These are phyloP conservation scores for Lathamus discolor DNA, from an alignment of 2,113 vertebrate genomes.

Conservation along the genomic window DNA sequence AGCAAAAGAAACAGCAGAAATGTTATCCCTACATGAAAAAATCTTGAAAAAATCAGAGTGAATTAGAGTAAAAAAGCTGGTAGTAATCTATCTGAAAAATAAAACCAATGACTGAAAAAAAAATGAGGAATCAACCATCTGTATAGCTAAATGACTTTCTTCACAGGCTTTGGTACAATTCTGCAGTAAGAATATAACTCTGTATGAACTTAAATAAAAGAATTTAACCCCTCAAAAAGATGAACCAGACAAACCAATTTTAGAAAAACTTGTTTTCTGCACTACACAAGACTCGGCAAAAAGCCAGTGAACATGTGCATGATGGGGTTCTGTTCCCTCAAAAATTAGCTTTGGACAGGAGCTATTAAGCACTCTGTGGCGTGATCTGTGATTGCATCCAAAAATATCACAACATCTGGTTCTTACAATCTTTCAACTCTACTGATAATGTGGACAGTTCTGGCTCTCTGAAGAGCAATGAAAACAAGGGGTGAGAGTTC, in stretches of 20 bases:
- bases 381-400: not conserved
- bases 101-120: not conserved
- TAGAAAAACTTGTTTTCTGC: not conserved
- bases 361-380: not conserved
- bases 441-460: not conserved
- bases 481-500: not conserved
- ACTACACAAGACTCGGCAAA: not conserved
- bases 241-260: not conserved
- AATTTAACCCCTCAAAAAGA: not conserved
- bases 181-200: not conserved
- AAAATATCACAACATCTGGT: slow-evolving; percentile 47
- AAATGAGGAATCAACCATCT: not conserved
- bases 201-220: not conserved
- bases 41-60: not conserved
- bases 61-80: not conserved
- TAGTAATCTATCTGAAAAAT: not conserved
- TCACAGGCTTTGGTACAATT: not conserved
- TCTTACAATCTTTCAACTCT: not conserved
- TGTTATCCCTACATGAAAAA: not conserved
- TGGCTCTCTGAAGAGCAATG: not conserved
- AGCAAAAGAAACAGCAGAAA: not conserved
- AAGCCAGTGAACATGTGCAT: not conserved
- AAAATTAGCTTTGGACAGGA: slow-evolving; percentile 10
- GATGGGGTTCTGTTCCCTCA: not conserved
- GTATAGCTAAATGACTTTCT: not conserved